Base-by-base conservation (phyloP, 2,113 vertebrate species). In the Tenebrosternarchus preto region DNA sequence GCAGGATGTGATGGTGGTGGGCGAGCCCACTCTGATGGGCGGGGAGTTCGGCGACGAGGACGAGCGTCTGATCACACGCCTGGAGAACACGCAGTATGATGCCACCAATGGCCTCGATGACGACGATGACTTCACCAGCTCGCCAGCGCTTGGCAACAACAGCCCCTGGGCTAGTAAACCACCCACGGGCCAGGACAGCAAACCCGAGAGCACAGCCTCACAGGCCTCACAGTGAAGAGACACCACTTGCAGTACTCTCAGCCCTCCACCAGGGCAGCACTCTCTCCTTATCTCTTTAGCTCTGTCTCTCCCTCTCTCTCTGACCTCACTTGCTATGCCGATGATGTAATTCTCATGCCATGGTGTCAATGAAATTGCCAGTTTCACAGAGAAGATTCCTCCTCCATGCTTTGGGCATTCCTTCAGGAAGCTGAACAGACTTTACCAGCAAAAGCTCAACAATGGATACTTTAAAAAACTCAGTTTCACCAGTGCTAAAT, bases 1-100 rank as follows among this genome's bases (percentile, higher is more conserved):
- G 89, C 94, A 99, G 98, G 98, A 99, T 87, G 98, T 99, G 92
- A 99, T 99, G 98, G 98, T 99, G 87, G 98, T 99, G 81, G 98
- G 98, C 86, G 98, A 99, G 90, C 98, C 98, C 84, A 99, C 98
- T 86, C 92, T 99, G 91, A 99, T 99, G 98, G 98, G 98, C 76
- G 98, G 98, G 80, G 97, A 99, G 91, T 99, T 99, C 76, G 98
- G 98, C 84, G 97, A 99, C 83, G 98, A 99, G 94, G 98, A 99
- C 4, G 98, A 99, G 94, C 97, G 98, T 87, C 96, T 99, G 92
- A 99, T 99, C 95, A 99, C 98, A 78, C 96, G 98, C 89, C 95
- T 99, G 94, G 98, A 99, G 94, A 99, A 99, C 89, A 99, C 97
- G 77, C 98, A 99, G 88, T 99, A 98, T 77, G 98, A 99, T 88